Conservation (phyloP, 2,888 invertebrate genomes). For the Argyra leucocephala region DNA sequence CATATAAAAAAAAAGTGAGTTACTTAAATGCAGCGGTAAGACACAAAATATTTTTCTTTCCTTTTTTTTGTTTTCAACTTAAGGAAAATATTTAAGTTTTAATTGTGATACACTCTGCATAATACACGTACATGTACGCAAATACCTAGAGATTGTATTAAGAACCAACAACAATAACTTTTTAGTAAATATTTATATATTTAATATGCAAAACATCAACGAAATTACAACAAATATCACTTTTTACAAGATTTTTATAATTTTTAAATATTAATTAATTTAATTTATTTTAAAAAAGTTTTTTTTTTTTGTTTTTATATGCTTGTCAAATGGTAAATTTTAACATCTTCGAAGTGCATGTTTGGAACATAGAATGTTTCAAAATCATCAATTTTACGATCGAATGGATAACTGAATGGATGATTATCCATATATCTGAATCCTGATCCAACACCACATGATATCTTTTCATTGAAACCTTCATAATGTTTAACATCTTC, state of each 20-base stretch:
- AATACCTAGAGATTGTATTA: too few species aligned
- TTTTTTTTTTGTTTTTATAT: too few species aligned
- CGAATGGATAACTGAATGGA: conserved; percentile 62
- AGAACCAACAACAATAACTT: too few species aligned
- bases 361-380: conserved; percentile 50
- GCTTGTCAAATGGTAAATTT: conserved; percentile 26
- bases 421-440: conserved; percentile 48
- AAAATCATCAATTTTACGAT: conserved; percentile 52
- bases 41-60: too few species aligned
- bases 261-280: too few species aligned
- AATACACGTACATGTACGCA: too few species aligned
- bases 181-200: conserved; percentile 4
- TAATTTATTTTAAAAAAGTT: too few species aligned
- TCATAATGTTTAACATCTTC: conserved; percentile 41
- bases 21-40: too few species aligned
- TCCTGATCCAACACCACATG: conserved; percentile 47
- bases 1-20: too few species aligned
- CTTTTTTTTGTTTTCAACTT: too few species aligned
- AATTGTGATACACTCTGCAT: too few species aligned
- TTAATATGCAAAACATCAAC: conserved; percentile 6
- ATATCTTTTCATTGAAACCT: conserved; percentile 46
- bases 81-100: too few species aligned
- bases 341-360: conserved; percentile 52
- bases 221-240: conserved; percentile 2
- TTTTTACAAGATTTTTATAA: background rate